Base-by-base conservation (phyloP, 2,888 invertebrate genomes). In the Antitype chi region DNA sequence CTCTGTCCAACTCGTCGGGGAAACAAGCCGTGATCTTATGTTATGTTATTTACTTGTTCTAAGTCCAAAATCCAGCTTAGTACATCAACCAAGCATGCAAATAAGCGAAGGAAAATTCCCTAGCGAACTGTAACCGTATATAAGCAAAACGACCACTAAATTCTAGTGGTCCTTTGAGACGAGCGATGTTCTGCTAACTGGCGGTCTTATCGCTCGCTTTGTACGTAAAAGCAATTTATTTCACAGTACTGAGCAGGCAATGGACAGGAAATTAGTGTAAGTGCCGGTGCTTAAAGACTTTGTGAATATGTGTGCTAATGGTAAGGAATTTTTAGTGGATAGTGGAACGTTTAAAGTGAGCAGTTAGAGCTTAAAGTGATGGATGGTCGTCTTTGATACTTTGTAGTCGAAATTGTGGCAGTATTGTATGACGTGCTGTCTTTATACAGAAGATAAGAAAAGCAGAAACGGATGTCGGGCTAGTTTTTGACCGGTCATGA, bases 121-220 rank as follows among this genome's bases (percentile, higher is more conserved):
- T 32, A 4, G 25, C 15, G 62, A 15, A 55, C 38, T 49, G 49
- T 74, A 74, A 52, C 57, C 68, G 49, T 67, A 62, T 13, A 62
- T 13, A 60, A 60, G 62, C 71, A 71, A 72, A 77, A 77, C 47
- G 59, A 80, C 78, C 78, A 80, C 80, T 73, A 70, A 78, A 68
- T 57, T 71, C 57, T 63, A 75, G 72, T 57, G 47, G 76, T 72
- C 87, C 85, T 80, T 55, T 28, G 85, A 71, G 87, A 79, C 77
- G 71, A 53, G 52, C 11, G 64, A 78, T 72, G 63, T 74, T 79
- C 76, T 57, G 67, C 38, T 78, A 80, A 80, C 76, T 60, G 77
- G 38, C 76, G 47, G 38, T 59, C 64, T 75, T 85, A 83, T 83
- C 74, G 71, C 85, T 71, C 66, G 71, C 60, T 75, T 77, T 74